Evolutionary conservation across 2,113 vertebrate species (phyloP), one percentile per base, ranked within the genome.

Genomic region (Gorilla gorilla): DNA sequence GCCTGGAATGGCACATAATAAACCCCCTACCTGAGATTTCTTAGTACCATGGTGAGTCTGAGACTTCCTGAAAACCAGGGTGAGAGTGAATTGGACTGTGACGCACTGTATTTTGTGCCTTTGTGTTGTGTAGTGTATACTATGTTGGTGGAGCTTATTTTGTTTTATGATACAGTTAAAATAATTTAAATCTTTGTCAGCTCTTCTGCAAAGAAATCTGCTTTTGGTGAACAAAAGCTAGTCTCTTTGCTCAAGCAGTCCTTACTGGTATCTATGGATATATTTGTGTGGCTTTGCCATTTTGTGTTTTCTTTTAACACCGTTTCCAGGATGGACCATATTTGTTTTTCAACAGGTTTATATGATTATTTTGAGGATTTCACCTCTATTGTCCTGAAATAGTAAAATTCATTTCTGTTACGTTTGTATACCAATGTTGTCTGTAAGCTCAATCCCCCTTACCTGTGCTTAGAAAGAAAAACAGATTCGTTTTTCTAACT

Each of bases 241-340:
- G 66, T 94, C 79, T 97, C 97, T 97, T 64, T 97, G 97, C 96
- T 70, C 82, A 80, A 52, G 92, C 18, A 1, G 82, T 95, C 90
- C 90, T 94, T 88, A 30, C 82, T 59, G 84, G 68, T 64, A 61
- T 83, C 91, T 85, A 40, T 85, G 94, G 94, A 20, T 88, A 68
- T 95, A 27, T 97, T 88, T 91, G 96, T 96, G 96, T 97, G 97
- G 96, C 96, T 97, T 96, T 79, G 97, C 97, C 97, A 76, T 97
- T 80, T 57, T 94, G 96, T 98, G 96, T 97, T 91, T 96, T 93
- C 96, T 45, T 52, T 82, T 72, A 96, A 61, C 66, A n/a, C 85
- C 83, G 76, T 95, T 92, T 73, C 83, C 89, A 55, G 92, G 84
- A 80, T 55, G 93, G 23, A 64, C 52, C 86, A 10, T 66, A 90